Base-by-base conservation (phyloP, 2,888 invertebrate genomes). In the Lucinisca nassula region DNA sequence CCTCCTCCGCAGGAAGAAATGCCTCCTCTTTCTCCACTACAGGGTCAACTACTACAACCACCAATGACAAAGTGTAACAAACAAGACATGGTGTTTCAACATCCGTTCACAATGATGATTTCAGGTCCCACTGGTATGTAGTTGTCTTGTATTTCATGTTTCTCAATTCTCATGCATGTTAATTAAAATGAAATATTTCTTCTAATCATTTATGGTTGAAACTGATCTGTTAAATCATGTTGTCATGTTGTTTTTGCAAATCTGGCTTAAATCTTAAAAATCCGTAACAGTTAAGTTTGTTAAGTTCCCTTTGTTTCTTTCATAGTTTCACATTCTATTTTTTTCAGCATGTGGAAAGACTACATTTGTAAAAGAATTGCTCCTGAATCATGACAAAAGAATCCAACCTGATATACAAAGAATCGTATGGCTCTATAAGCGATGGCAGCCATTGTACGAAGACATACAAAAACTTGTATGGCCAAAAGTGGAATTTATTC, bases 401-500 rank as follows among this genome's bases (percentile, higher is more conserved):
- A 84, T 74, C 35, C 35, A 79, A 27, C 88, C 88, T 24, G 14
- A 30, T n/a, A 74, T 85, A 24, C 78, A 89, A 40, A 82, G 87
- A 74, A 89, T 83, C 8, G 40, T 87, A 51, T 51, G 51, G 51
- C 51, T 51, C 51, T 51, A 51, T 51, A 51, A 51, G 51, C 8
- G 51, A 21, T 88, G 83, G 79, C 83, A 85, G 73, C 85, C 80
- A n/a, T 24, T 84, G 32, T 84, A 89, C 32, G 76, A 74, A 6
- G 72, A 67, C 24, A 83, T 88, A 37, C 74, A 81, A 74, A 24
- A 27, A 17, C 24, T 49, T 1, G 75, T 85, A 21, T 17, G 55
- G 37, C 85, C 85, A 32, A n/a, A 35, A 24, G 85, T 89, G 14
- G 85, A 88, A 78, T 88, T 88, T 17, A 77, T 83, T n/a, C 85